Conservation (phyloP, 2,888 invertebrate genomes). For the Incurvaria masculella region DNA sequence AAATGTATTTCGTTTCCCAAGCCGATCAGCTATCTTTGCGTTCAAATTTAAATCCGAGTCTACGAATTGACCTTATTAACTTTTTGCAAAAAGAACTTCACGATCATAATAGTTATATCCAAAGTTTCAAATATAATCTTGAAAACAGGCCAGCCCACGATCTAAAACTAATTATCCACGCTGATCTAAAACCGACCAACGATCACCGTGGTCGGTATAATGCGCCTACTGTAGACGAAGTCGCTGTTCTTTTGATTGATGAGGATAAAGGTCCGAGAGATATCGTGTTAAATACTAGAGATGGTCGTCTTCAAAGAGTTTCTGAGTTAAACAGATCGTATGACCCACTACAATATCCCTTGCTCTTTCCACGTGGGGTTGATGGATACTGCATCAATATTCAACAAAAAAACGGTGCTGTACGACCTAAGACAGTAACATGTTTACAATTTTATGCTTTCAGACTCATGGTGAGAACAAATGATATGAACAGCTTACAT, state of each 20-base stretch:
- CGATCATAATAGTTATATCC: slow-evolving; percentile 7
- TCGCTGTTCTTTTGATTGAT: slow-evolving; percentile 18
- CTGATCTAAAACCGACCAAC: slow-evolving; percentile 6
- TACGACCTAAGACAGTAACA: slow-evolving; percentile 11
- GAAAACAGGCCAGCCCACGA: slow-evolving; percentile 9
- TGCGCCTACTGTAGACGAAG: slow-evolving; percentile 18
- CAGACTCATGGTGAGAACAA: slow-evolving; percentile 16
- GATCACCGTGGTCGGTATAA: slow-evolving; percentile 15
- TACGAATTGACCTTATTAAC: slow-evolving; percentile 12
- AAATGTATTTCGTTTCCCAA: slow-evolving; percentile 14
- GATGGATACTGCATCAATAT: slow-evolving; percentile 14
- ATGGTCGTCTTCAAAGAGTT: slow-evolving; percentile 10
- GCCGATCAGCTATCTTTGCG: slow-evolving; percentile 7
- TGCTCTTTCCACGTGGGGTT: slow-evolving; percentile 6
- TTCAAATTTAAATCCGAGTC: slow-evolving; percentile 10
- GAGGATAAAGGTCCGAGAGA: slow-evolving; percentile 13
- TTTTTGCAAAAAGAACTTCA: slow-evolving; percentile 12
- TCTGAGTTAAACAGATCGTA: slow-evolving; percentile 19
- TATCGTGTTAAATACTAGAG: slow-evolving; percentile 14
- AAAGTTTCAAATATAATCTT: slow-evolving; percentile 3
- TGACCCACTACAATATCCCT: slow-evolving; percentile 25
- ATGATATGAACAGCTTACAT: slow-evolving; percentile 9
- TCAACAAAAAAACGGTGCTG: slow-evolving; percentile 9
- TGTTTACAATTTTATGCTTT: slow-evolving; percentile 11
- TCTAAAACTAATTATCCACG: slow-evolving; percentile 9